These are phyloP conservation scores for Drosophila tropicalis DNA, from an alignment of 1,140 invertebrate genomes.

Conservation along the genomic window DNA sequence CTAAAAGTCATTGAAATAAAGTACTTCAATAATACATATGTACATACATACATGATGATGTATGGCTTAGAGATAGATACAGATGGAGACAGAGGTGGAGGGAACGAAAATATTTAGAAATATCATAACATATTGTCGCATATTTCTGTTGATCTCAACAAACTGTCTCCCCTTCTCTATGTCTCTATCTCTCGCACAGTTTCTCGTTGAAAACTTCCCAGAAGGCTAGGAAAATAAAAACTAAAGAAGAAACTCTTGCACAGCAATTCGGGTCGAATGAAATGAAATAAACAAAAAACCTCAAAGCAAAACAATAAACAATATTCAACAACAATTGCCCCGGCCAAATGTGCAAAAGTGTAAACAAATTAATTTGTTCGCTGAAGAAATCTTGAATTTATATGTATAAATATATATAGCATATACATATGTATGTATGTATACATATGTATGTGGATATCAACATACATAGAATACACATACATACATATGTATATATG, in stretches of 20 bases:
- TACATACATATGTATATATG: neutral
- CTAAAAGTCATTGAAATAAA: conserved; percentile 26
- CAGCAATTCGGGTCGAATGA: neutral
- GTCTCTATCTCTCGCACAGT: no score
- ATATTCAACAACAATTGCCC: conserved; percentile 52
- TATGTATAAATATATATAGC: neutral
- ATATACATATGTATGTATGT: neutral
- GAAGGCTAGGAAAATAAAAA: no score
- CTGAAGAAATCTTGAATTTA: conserved; percentile 2
- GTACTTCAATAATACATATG: conserved; percentile 17
- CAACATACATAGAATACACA: neutral
- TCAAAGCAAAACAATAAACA: conserved; percentile 62
- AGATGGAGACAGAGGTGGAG: neutral
- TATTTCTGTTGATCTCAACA: no score
- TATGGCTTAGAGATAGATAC: neutral
- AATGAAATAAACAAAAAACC: conserved; percentile 25
- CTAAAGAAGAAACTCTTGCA: conserved; percentile 2
- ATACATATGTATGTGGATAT: neutral
- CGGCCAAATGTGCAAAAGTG: conserved; percentile 60
- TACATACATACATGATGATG: conserved; percentile 8
- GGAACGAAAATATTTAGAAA: no score
- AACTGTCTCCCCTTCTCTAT: no score
- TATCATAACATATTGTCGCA: no score
- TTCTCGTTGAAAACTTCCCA: no score
- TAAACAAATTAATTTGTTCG: conserved; percentile 45